phyloP scores from a whole-genome alignment of 2,113 vertebrate species.

The Boulengeromyrus knoepffleri region DNA sequence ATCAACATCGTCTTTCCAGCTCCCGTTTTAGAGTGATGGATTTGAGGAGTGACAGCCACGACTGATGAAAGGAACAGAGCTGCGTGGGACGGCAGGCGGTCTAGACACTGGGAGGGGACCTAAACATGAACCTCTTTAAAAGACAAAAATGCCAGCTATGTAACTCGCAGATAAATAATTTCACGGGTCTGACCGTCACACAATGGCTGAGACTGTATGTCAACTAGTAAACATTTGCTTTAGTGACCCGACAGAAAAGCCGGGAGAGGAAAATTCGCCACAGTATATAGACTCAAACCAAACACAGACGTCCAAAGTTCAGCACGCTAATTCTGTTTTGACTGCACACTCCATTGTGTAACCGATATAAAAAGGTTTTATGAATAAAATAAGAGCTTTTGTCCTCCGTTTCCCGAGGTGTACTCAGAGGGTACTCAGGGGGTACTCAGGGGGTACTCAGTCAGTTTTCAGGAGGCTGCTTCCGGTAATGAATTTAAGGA shows the following conservation, averaged over 20 bases:
- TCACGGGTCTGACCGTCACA: background rate
- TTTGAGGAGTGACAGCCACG: background rate
- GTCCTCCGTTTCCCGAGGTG: background rate
- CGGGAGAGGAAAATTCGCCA: background rate
- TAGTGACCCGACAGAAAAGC: background rate
- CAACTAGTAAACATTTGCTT: conserved; percentile 4
- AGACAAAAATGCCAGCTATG: conserved; percentile 12
- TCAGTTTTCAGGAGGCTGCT: background rate
- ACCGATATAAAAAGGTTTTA: background rate
- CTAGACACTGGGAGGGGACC: background rate
- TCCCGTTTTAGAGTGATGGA: background rate
- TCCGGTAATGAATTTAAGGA: background rate
- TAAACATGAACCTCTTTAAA: background rate
- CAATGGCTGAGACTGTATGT: conserved; percentile 6
- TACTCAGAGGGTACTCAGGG: background rate
- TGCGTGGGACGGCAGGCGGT: background rate
- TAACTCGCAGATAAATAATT: background rate
- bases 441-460: background rate
- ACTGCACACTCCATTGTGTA: background rate
- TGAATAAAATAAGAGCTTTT: background rate
- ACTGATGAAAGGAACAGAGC: background rate
- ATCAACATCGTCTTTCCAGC: background rate
- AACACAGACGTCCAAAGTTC: conserved; percentile 19
- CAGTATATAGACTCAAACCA: conserved; percentile 12
- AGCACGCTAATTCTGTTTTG: conserved; percentile 9